Percentiles rank a stretch among this genome's conserved stretches.
Conservation (phyloP, 2,797 vertebrate species). For the Melanotaenia nigrans region DNA sequence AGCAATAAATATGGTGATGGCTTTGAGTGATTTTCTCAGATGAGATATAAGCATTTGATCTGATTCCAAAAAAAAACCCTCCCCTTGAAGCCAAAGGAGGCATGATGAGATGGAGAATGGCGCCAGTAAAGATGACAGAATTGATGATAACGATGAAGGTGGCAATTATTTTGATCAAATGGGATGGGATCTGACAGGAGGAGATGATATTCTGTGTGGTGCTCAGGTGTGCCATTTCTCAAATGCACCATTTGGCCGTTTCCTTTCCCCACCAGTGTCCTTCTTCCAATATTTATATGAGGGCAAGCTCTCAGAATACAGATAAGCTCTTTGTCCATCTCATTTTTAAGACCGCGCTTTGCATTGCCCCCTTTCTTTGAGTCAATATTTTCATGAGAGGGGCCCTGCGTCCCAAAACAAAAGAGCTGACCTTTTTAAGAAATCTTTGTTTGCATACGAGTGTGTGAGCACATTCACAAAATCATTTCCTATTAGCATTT, state of each 20-base stretch:
- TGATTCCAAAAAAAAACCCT: slow-evolving; percentile 38
- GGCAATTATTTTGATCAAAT: slow-evolving; percentile 80
- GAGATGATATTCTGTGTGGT: slow-evolving; percentile 73
- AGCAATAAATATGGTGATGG: slow-evolving; percentile 77
- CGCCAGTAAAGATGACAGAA: slow-evolving; percentile 69
- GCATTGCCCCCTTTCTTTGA: slow-evolving; percentile 52
- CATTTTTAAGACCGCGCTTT: slow-evolving; percentile 65
- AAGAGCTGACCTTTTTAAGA: slow-evolving; percentile 72
- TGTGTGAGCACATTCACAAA: slow-evolving; percentile 43
- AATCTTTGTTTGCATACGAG: slow-evolving; percentile 49
- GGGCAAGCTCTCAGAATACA: slow-evolving; percentile 73
- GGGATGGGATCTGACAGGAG: slow-evolving; percentile 77
- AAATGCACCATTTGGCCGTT: slow-evolving; percentile 76
- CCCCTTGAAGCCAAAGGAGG: slow-evolving; percentile 53
- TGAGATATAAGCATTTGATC: slow-evolving; percentile 64
- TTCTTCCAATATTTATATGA: slow-evolving; percentile 83
- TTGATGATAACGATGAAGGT: slow-evolving; percentile 75
- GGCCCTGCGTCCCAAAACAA: slow-evolving; percentile 62
- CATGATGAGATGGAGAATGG: slow-evolving; percentile 70
- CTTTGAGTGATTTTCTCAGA: slow-evolving; percentile 66
- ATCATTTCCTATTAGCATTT: slow-evolving; percentile 71
- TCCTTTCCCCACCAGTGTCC: slow-evolving; percentile 72
- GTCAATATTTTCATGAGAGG: slow-evolving; percentile 72
- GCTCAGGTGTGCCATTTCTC: slow-evolving; percentile 82
- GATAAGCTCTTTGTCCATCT: slow-evolving; percentile 71